A percentile compares a stretch with the other conserved stretches of the same genome.
phyloP scores from a whole-genome alignment of 2,888 invertebrate genomes.

The Pseudococcus longispinus region DNA sequence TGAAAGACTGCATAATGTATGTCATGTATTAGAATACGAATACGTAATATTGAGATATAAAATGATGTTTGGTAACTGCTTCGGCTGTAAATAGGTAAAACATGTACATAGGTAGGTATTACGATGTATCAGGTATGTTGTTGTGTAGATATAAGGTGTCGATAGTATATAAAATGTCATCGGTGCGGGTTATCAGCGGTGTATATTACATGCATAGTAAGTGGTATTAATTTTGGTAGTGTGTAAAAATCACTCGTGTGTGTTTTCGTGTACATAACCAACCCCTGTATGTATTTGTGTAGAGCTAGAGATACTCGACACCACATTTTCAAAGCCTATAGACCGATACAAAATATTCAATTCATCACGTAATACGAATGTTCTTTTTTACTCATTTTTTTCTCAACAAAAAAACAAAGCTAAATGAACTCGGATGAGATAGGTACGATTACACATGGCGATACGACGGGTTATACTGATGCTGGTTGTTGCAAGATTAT shows the following conservation, averaged over 20 bases:
- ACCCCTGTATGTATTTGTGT: background rate
- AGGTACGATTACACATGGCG: slow-evolving; percentile 8
- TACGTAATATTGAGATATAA: background rate
- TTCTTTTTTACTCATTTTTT: background rate
- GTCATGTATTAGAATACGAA: background rate
- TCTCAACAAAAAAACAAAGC: background rate
- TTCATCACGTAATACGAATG: background rate
- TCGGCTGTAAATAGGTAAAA: background rate
- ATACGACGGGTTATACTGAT: background rate
- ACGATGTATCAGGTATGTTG: background rate
- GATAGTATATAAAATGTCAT: background rate
- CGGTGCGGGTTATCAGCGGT: background rate
- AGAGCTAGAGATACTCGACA: background rate
- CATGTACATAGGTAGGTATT: background rate
- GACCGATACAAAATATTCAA: background rate
- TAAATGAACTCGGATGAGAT: background rate
- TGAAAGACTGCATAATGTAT: background rate
- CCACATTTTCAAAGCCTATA: background rate
- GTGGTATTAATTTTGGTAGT: no score
- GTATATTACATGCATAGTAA: background rate
- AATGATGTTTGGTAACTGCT: background rate
- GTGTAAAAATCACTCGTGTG: background rate
- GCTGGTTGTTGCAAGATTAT: slow-evolving; percentile 9
- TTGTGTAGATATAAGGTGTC: background rate
- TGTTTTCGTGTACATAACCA: background rate